A percentile compares a stretch with the other conserved stretches of the same genome.
These are phyloP conservation scores for Mus spicilegus DNA, from an alignment of 2,113 vertebrate genomes.

Conservation along the genomic window DNA sequence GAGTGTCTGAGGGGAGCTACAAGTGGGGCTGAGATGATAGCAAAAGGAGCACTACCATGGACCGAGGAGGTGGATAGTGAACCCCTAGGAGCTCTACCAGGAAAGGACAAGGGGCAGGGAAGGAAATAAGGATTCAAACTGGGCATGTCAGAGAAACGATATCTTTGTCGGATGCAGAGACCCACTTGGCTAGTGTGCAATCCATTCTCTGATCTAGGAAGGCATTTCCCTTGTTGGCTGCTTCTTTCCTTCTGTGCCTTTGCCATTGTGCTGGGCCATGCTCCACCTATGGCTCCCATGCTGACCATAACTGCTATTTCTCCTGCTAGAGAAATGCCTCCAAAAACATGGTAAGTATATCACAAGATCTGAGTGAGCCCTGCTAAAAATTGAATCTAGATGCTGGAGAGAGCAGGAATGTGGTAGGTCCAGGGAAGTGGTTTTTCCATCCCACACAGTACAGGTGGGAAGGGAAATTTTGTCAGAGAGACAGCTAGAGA, in stretches of 20 bases:
- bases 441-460: too few relatives aligned
- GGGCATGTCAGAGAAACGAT: background rate
- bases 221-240: background rate
- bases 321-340: too few relatives aligned
- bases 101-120: background rate
- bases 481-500: background rate
- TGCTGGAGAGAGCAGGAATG: background rate
- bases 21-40: too few relatives aligned
- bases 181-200: background rate
- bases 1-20: background rate
- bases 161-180: background rate
- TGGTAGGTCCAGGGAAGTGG: background rate
- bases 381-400: background rate
- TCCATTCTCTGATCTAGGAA: background rate
- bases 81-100: too few relatives aligned
- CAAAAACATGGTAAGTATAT: background rate
- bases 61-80: background rate
- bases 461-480: background rate
- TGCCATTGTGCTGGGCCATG: background rate
- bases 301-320: too few relatives aligned
- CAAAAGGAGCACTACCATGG: background rate
- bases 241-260: background rate
- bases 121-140: background rate
- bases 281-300: background rate
- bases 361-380: fast-evolving